Evolutionary conservation across 2,797 vertebrate genomes (phyloP), one percentile per base, ranked within the genome.

Genomic region (Aythya fuligula): DNA sequence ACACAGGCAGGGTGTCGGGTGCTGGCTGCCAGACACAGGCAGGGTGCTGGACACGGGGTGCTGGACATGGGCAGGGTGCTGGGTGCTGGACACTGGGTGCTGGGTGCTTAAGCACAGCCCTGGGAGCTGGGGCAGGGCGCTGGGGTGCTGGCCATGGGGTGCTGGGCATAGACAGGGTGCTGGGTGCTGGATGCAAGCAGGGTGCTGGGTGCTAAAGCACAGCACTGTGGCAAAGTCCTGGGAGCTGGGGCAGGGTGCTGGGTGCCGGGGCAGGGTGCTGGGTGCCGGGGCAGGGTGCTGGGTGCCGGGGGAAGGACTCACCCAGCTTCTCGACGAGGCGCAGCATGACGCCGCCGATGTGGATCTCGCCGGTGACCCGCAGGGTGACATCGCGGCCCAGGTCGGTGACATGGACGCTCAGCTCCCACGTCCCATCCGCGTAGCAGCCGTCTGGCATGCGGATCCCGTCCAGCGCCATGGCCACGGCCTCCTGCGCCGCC

Each of bases 371-470:
- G 5, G 99, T 99, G 95, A 99, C 99, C 96, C 99, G 97, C 87
- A 99, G 98, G 60, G 99, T 99, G 95, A 99, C 99, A 83, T 99
- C 99, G 94, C 99, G 98, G 97, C 98, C 98, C 96, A 99, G 98
- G 97, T 99, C 99, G 8, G 99, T 99, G 97, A 99, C 99, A 89
- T 99, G 98, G 97, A 99, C 99, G 96, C 98, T 99, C 97, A 99
- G 97, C 94, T 99, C 99, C 99, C 99, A 99, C 22, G 99, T 99
- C 97, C 99, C 99, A 10, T 99, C 99, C 18, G 99, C 99, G 58
- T 99, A 99, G 97, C 99, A 99, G 98, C 99, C 99, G 98, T 99
- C 99, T 93, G 99, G 99, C 99, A 99, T 99, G 98, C 99, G 98
- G 97, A 99, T 99, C 97, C 99, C 99, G 89, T 99, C 99, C 98